Percentiles rank a stretch among this genome's conserved stretches.
phyloP scores from a whole-genome alignment of 2,888 invertebrate species.

The Agrenia bidenticulata region DNA sequence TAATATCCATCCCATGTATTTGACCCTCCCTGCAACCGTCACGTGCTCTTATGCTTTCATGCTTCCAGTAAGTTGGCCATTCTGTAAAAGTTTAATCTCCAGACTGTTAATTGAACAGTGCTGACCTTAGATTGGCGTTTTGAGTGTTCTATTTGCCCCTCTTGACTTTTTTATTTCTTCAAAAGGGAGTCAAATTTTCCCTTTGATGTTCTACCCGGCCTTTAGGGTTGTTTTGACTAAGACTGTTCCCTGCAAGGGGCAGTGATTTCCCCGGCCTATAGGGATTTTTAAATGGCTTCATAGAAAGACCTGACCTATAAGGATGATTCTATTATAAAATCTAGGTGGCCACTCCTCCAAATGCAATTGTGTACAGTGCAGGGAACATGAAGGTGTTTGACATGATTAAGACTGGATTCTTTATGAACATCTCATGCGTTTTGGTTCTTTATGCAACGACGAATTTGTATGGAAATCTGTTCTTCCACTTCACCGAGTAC shows the following conservation, averaged over 20 bases:
- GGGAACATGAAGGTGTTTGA: slow-evolving; percentile 41
- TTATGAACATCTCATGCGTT: slow-evolving; percentile 40
- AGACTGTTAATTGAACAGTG: no score
- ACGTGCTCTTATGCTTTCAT: slow-evolving; percentile 77
- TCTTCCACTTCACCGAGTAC: slow-evolving; percentile 43
- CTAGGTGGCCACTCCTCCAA: background rate
- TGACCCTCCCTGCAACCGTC: slow-evolving; percentile 84
- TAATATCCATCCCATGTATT: slow-evolving; percentile 77
- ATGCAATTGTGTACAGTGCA: slow-evolving; percentile 68
- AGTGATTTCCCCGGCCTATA: no score
- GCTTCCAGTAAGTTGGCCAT: slow-evolving; percentile 13
- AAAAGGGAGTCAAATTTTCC: no score
- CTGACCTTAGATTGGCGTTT: no score
- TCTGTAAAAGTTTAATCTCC: no score
- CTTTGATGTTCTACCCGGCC: no score
- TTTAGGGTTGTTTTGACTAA: no score
- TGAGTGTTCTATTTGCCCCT: no score
- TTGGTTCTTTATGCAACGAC: slow-evolving; percentile 34
- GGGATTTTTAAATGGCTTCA: background rate
- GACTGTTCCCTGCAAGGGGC: no score
- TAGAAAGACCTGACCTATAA: background rate
- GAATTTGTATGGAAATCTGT: slow-evolving; percentile 33
- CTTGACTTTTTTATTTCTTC: no score
- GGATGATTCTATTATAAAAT: background rate
- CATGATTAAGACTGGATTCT: slow-evolving; percentile 45